Conservation (phyloP, 2,888 invertebrate species). For the Xanthorhoe designata region DNA sequence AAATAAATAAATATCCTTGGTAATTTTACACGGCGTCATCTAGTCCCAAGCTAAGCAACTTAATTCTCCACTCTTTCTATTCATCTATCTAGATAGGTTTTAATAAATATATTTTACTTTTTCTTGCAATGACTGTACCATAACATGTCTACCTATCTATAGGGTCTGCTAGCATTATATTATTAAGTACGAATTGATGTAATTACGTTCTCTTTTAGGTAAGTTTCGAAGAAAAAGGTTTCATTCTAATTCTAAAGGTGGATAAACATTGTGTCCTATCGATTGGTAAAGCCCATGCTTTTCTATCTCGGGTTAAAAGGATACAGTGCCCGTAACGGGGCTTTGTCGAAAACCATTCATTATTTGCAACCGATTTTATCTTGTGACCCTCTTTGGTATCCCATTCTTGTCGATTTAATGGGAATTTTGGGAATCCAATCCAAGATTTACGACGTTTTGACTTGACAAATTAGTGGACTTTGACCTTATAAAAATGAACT, state of each 20-base stretch:
- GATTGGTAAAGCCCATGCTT: slow-evolving; percentile 20
- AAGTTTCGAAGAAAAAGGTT: slow-evolving; percentile 5
- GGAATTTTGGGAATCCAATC: slow-evolving; percentile 42
- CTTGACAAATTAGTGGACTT: slow-evolving; percentile 43
- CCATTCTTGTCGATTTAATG: slow-evolving; percentile 43
- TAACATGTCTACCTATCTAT: no score
- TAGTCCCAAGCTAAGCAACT: no score
- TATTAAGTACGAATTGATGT: no score
- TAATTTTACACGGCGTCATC: no score
- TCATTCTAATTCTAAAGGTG: slow-evolving; percentile 17
- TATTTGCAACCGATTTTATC: slow-evolving; percentile 47
- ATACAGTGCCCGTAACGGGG: slow-evolving; percentile 33
- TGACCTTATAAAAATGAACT: background rate
- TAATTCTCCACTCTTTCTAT: no score
- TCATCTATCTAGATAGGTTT: no score
- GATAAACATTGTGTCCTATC: slow-evolving; percentile 9
- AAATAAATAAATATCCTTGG: no score
- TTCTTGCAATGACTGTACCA: no score
- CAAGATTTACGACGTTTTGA: slow-evolving; percentile 43
- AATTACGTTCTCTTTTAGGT: background rate
- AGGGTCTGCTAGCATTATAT: no score
- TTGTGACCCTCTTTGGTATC: slow-evolving; percentile 42
- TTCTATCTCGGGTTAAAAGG: slow-evolving; percentile 33
- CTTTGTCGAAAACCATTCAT: slow-evolving; percentile 43
- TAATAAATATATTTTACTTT: no score